Base-by-base conservation (phyloP, 2,888 invertebrate species). In the Neocrepidodera transversa region DNA sequence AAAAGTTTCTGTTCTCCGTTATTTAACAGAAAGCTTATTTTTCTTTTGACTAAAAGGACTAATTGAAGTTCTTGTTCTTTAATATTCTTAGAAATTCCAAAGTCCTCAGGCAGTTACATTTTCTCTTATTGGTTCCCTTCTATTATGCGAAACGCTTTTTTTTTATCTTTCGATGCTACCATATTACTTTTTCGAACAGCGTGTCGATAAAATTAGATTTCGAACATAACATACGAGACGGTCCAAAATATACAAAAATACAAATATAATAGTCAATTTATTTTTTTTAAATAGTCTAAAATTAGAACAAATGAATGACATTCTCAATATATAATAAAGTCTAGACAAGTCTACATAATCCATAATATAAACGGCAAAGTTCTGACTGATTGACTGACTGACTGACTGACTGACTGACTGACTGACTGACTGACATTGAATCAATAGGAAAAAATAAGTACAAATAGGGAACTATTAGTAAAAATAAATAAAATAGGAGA, bases 1-100 rank as follows among this genome's bases (percentile, higher is more conserved):
- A 23, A 14, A 26, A 45, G 26, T 26, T 20, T 45, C 45, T 16
- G 16, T 40, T 8, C 23, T 45, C 26, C 13, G 45, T 45, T n/a
- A 45, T 45, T 45, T 45, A 45, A 45, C 45, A 14, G 26, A 45
- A 45, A 45, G 26, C 26, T 7, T 20, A 45, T 26, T 45, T 23
- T 45, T 45, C 40, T 26, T 45, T 14, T 26, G 45, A 26, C 45
- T 18, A 20, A 17, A 20, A 42, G n/a, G 17, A 20, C 42, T 45
- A 45, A 45, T 45, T 45, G 13, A 26, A 26, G 18, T 26, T 18
- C 45, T 45, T 45, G 18, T 45, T 45, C 45, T 45, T 45, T 45
- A 7, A 26, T 26, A 26, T 13, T 45, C 23, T 45, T 8, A 10
- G 13, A 4, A 26, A n/a, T 10, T 26, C 45, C 45, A 1, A n/a